Evolutionary conservation across 2,888 invertebrate species (phyloP).

Genomic region (Oxystoma pomonae): DNA sequence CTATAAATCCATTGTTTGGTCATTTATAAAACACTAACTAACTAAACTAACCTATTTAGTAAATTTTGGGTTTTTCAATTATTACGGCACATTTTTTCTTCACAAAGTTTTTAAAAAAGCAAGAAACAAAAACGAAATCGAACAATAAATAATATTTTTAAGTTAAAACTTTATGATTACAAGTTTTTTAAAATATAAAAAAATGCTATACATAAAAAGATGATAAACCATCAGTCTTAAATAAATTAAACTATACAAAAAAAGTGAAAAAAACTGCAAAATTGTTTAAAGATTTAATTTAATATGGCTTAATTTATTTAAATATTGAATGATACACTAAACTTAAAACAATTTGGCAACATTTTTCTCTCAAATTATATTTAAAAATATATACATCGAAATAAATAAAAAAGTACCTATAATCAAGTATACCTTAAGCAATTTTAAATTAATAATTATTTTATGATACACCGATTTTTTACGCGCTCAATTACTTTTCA

Average conservation of each 20-base stretch:
- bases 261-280: not conserved
- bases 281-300: not conserved
- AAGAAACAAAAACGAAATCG: not conserved
- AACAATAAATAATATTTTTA: not conserved
- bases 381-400: not conserved
- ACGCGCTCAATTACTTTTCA: not conserved
- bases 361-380: not conserved
- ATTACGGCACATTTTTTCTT: not conserved
- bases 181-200: conserved; percentile 16
- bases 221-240: conserved; percentile 45
- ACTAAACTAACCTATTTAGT: not conserved
- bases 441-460: not conserved
- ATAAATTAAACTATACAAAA: conserved; percentile 27
- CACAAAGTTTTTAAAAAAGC: not conserved
- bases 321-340: no score
- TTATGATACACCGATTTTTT: not conserved
- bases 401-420: not conserved
- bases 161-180: not conserved
- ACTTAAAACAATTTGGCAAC: not conserved
- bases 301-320: not conserved
- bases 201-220: conserved; percentile 35
- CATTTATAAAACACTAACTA: not conserved
- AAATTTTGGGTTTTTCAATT: not conserved
- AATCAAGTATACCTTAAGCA: not conserved
- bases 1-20: no score